Evolutionary conservation across 1,140 invertebrate genomes (phyloP).

Genomic region (Notospermus geniculatus): DNA sequence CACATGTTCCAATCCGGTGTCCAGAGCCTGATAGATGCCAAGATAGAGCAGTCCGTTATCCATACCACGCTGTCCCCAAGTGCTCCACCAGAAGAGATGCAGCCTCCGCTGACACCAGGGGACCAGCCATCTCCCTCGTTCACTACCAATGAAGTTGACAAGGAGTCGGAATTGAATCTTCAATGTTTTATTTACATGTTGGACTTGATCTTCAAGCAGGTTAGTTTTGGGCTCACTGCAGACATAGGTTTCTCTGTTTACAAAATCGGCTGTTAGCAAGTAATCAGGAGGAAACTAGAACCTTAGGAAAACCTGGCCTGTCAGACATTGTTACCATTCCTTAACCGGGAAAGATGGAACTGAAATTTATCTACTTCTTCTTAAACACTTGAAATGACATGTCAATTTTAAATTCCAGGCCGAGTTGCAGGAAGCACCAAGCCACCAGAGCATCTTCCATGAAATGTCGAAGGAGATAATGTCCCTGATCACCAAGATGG

Average conservation of each 20-base stretch:
- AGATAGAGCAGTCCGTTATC: slow-evolving; percentile 21
- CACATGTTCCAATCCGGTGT: slow-evolving; percentile 48
- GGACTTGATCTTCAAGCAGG: slow-evolving; percentile 92
- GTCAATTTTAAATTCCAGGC: slow-evolving; percentile 62
- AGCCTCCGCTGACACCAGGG: slow-evolving; percentile 45
- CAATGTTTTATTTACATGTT: slow-evolving; percentile 95
- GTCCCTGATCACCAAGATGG: slow-evolving; percentile 77
- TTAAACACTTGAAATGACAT: background rate
- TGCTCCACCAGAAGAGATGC: slow-evolving; percentile 32
- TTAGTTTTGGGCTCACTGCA: too few species aligned
- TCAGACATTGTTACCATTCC: too few species aligned
- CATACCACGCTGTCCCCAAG: slow-evolving; percentile 27
- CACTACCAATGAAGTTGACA: slow-evolving; percentile 21
- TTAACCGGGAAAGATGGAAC: too few species aligned
- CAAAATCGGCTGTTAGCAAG: too few species aligned
- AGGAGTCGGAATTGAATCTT: slow-evolving; percentile 60
- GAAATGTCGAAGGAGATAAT: slow-evolving; percentile 73
- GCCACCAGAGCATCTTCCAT: slow-evolving; percentile 78
- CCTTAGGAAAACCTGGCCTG: too few species aligned
- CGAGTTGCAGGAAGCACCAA: slow-evolving; percentile 88
- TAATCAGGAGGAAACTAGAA: too few species aligned
- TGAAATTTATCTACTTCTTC: too few species aligned
- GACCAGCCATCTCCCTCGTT: slow-evolving; percentile 21
- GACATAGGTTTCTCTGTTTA: too few species aligned
- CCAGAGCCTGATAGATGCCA: slow-evolving; percentile 30